Percentiles rank a stretch among this genome's conserved stretches.
These are phyloP conservation scores for Thecophora atra DNA, from an alignment of 2,888 invertebrate genomes.

Conservation along the genomic window DNA sequence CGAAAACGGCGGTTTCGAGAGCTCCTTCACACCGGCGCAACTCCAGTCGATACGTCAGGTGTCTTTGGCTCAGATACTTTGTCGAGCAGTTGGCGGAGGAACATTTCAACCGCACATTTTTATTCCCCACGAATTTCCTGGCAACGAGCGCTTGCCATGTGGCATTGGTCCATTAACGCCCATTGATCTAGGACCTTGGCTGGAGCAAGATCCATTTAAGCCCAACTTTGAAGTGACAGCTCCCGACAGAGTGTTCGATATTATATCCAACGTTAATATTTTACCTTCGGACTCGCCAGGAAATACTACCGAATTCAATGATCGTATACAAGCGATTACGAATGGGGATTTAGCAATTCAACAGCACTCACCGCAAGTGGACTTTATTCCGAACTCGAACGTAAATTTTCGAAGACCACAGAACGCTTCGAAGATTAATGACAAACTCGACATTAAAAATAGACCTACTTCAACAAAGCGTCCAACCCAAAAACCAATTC, in stretches of 20 bases:
- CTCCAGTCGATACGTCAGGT: slow-evolving; percentile 77
- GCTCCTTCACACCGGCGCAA: slow-evolving; percentile 80
- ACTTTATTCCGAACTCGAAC: slow-evolving; percentile 53
- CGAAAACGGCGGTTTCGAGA: slow-evolving; percentile 80
- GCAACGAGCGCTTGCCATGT: slow-evolving; percentile 61
- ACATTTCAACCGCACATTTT: slow-evolving; percentile 66
- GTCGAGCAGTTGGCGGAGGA: slow-evolving; percentile 63
- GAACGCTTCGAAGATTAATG: slow-evolving; percentile 67
- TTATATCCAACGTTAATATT: slow-evolving; percentile 42
- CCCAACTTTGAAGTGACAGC: slow-evolving; percentile 38
- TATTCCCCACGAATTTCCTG: slow-evolving; percentile 59
- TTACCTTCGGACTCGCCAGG: slow-evolving; percentile 47
- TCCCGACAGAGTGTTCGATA: slow-evolving; percentile 51
- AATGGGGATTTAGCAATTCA: not conserved
- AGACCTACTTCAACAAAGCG: slow-evolving; percentile 63
- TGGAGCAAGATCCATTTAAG: slow-evolving; percentile 62
- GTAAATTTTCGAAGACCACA: slow-evolving; percentile 53
- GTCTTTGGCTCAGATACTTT: slow-evolving; percentile 75
- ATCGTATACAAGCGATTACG: not conserved
- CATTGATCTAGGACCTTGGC: slow-evolving; percentile 63
- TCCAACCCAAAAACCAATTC: slow-evolving; percentile 57
- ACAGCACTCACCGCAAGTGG: slow-evolving; percentile 46
- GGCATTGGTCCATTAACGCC: slow-evolving; percentile 56
- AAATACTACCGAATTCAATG: slow-evolving; percentile 45
- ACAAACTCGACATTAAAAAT: slow-evolving; percentile 70